Percentiles rank a stretch among this genome's conserved stretches.
Evolutionary conservation across 2,797 vertebrate species (phyloP).

Genomic region (Erpetoichthys calabaricus): DNA sequence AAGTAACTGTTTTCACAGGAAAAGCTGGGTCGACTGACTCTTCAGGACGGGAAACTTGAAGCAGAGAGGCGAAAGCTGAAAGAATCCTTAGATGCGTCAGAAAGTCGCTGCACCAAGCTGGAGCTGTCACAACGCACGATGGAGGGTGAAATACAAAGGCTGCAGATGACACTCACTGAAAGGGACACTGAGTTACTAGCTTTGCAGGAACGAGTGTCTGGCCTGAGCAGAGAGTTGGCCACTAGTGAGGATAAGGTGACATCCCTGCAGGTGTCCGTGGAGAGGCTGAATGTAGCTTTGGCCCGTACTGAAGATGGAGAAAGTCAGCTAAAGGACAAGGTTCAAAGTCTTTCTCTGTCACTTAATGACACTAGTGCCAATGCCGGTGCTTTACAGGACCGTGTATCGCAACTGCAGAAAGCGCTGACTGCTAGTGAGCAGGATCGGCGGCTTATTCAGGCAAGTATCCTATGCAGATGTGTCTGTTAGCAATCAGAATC

Average conservation of each 20-base stretch:
- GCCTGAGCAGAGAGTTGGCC: conserved; percentile 40
- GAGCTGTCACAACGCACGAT: conserved; percentile 43
- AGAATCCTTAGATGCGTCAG: conserved; percentile 43
- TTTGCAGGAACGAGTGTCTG: conserved; percentile 39
- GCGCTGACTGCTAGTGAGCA: conserved; percentile 47
- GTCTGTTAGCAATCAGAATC: too few relatives aligned
- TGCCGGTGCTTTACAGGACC: conserved; percentile 42
- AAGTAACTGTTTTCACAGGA: conserved; percentile 33
- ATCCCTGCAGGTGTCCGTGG: conserved; percentile 30
- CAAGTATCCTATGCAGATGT: conserved; percentile 15
- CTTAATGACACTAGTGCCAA: conserved; percentile 35
- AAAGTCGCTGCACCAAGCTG: conserved; percentile 36
- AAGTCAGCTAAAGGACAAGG: conserved; percentile 45
- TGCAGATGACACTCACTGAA: conserved; percentile 38
- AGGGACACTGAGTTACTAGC: conserved; percentile 39
- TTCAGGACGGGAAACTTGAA: conserved; percentile 31
- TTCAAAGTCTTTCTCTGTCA: conserved; percentile 37
- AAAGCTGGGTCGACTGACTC: conserved; percentile 34
- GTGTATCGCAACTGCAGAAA: conserved; percentile 44
- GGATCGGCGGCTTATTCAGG: conserved; percentile 57
- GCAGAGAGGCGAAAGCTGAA: conserved; percentile 43
- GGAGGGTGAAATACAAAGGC: conserved; percentile 54
- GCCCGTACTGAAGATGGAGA: conserved; percentile 49
- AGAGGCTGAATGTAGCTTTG: conserved; percentile 35
- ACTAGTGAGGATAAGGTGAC: conserved; percentile 44